A percentile compares a stretch with the other conserved stretches of the same genome.
phyloP scores from a whole-genome alignment of 2,888 invertebrate species.

The Nephrotoma appendiculata region DNA sequence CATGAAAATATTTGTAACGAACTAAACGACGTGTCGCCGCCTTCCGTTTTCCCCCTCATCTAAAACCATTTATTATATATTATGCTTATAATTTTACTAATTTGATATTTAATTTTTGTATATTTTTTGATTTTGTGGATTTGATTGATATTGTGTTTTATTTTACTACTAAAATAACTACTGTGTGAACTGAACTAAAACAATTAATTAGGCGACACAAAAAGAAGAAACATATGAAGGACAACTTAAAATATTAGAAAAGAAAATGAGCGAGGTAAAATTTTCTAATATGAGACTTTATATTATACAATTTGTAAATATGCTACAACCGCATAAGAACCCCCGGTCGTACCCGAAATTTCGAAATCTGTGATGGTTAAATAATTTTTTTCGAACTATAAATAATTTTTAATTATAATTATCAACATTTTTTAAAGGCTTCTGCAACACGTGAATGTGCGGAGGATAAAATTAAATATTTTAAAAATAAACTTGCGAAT shows the following conservation, averaged over 20 bases:
- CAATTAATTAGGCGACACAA: conserved; percentile 64
- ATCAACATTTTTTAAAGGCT: conserved; percentile 34
- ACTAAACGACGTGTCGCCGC: neutral
- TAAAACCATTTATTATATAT: neutral
- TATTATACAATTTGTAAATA: neutral
- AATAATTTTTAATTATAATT: neutral
- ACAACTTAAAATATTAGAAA: conserved; percentile 79
- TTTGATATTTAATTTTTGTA: neutral
- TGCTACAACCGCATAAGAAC: neutral
- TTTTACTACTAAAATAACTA: neutral
- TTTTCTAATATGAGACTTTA: neutral
- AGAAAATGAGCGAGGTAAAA: conserved; percentile 84
- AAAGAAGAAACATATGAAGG: conserved; percentile 88
- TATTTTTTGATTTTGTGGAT: neutral
- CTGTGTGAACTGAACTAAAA: neutral
- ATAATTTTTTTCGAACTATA: neutral
- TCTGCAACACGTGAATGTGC: conserved; percentile 56
- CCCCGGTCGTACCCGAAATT: neutral
- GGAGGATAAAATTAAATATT: conserved; percentile 58
- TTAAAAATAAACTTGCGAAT: conserved; percentile 56
- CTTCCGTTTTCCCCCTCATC: neutral
- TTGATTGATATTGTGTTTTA: conserved; percentile 1
- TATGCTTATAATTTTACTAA: neutral
- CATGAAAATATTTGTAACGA: neutral
- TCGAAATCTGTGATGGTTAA: neutral